Evolutionary conservation across 2,888 invertebrate species (phyloP).

Genomic region (Luffia ferchaultella): DNA sequence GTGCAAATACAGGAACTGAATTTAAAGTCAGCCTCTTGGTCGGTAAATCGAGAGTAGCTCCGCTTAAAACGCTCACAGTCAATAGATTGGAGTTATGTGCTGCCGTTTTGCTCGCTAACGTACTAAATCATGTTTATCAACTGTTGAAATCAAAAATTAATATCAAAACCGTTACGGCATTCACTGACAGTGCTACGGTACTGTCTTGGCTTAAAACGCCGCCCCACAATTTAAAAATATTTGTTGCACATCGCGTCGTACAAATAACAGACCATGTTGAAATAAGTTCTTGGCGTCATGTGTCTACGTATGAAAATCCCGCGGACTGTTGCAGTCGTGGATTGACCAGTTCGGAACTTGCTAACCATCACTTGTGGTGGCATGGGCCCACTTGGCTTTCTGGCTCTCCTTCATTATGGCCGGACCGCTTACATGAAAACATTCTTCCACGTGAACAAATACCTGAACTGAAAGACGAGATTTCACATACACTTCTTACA

Average conservation of each 20-base stretch:
- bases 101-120: background rate
- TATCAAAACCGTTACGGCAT: background rate
- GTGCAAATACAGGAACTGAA: background rate
- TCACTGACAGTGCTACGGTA: conserved; percentile 1
- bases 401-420: background rate
- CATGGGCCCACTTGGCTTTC: background rate
- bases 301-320: background rate
- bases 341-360: background rate
- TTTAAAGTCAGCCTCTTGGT: background rate
- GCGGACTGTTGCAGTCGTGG: background rate
- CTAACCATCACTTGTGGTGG: background rate
- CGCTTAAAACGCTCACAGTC: conserved; percentile 2
- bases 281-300: background rate
- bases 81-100: conserved; percentile 5
- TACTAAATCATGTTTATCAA: background rate
- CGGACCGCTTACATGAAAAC: background rate
- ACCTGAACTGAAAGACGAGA: background rate
- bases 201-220: background rate
- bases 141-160: background rate
- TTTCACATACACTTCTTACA: too few species aligned
- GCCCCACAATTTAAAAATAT: background rate
- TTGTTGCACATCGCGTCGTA: background rate
- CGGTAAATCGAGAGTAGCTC: conserved; percentile 2
- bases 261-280: background rate
- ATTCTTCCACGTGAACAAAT: background rate